Evolutionary conservation across 2,888 invertebrate species (phyloP), one percentile per base, ranked within the genome.

Genomic region (Phasia obesa): DNA sequence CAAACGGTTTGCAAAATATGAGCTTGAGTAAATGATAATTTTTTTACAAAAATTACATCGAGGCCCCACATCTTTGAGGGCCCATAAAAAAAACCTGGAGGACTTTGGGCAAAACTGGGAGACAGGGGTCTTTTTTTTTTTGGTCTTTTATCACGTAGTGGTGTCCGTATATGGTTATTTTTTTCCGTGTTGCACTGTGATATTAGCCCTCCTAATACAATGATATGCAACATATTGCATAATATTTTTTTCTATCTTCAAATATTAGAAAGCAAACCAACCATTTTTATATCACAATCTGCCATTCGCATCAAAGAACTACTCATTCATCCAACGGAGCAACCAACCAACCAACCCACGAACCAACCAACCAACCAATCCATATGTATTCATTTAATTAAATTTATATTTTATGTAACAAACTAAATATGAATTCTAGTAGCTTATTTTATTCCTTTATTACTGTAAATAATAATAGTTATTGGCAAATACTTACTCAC

Each of bases 341-440:
- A 51, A 21, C 53, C n/a, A 11, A 59, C 17, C 13, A 19, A 47
- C 31, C 31, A 49, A 15, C 47, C 21, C 19, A 4, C n/a, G n/a
- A n/a, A 27, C 25, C 21, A 59, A 27, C 25, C 73, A 53, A 38
- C 62, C 23, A 67, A 42, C 53, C 31, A 9, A 55, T 35, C 31
- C 65, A 59, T 49, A 57, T 80, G 47, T 62, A 60, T 74, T 53
- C 53, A 74, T 81, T 82, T 82, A 82, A 82, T 82, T 82, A 82
- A 82, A 82, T 82, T 76, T 77, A 82, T 82, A 82, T 78, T 82
- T 82, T 82, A 74, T 78, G 59, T 74, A 74, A 74, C 73, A 77
- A 82, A 73, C 77, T 74, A 74, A 74, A 82, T 78, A 78, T 77
- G 77, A 62, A 77, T 78, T 78, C 78, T 21, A 64, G 70, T 57